Base-by-base conservation (phyloP, 2,888 invertebrate species). In the Hyles lineata region DNA sequence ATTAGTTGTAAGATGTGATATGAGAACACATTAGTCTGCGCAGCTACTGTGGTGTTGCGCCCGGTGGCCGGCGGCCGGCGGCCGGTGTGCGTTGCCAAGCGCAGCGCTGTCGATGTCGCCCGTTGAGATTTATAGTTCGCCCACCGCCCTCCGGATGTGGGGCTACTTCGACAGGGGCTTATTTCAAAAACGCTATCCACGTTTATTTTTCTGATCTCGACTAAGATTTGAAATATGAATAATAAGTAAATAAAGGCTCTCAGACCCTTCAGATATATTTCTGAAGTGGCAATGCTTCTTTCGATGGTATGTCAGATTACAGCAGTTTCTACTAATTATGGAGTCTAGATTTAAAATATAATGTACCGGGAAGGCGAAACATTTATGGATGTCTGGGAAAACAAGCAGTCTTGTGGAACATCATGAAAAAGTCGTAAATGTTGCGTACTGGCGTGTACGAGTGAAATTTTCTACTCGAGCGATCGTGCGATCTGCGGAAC, bases 391-490 rank as follows among this genome's bases (percentile, higher is more conserved):
- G 86, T 87, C 85, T 87, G 81, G 83, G 84, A 80, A 82, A 84
- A 84, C 83, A 88, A 80, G 82, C 84, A 84, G 88, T 84, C 87
- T 87, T 85, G 85, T 88, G 87, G 82, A 85, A 87, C 85, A 88
- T 87, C 89, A 87, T 92, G 89, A 90, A 92, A 92, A 89, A 85
- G 84, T 89, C 92, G 92, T 92, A 92, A 93, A 93, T 87, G 91
- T 87, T 88, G 88, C 89, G 87, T 89, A 88, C 85, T 85, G 85
- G 85, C 85, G 84, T 86, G 85, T 88, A 86, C 87, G 85, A 88
- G 86, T 86, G 86, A 88, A 90, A 92, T 92, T 92, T 91, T 90
- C 88, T 86, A 83, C 86, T 88, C 82, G 87, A 90, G 86, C 84
- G 85, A 83, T 80, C 85, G 80, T 83, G 83, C 88, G 86, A 89